Evolutionary conservation across 2,113 vertebrate genomes (phyloP).

Genomic region (Cyprinodon brontotheroides): DNA sequence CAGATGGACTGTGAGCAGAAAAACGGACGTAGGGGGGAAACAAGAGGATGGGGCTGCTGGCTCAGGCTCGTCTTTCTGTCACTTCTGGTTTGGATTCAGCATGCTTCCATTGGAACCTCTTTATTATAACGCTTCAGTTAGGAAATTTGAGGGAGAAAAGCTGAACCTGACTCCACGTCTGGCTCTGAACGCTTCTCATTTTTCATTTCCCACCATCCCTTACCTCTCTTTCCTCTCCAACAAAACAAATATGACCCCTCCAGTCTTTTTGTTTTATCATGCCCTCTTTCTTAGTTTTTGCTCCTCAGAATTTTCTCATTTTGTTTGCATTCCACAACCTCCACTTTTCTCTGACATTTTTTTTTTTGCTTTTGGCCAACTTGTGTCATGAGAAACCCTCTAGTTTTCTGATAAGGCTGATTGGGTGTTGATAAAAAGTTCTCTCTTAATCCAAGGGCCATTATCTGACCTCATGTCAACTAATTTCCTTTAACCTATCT

Average conservation of each 20-base stretch:
- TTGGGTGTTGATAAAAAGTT: slow-evolving; percentile 65
- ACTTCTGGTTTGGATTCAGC: slow-evolving; percentile 58
- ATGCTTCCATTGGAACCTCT: slow-evolving; percentile 37
- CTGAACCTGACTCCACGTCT: slow-evolving; percentile 48
- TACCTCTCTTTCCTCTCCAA: slow-evolving; percentile 15
- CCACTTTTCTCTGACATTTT: slow-evolving; percentile 17
- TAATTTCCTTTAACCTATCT: neutral
- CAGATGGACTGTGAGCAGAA: slow-evolving; percentile 23
- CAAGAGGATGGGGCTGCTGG: slow-evolving; percentile 36
- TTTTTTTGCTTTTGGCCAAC: slow-evolving; percentile 29
- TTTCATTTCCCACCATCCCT: slow-evolving; percentile 44
- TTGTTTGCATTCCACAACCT: slow-evolving; percentile 33
- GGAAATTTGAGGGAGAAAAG: slow-evolving; percentile 10
- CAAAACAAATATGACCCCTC: slow-evolving; percentile 23
- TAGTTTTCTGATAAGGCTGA: slow-evolving; percentile 66
- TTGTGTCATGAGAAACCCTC: slow-evolving; percentile 67
- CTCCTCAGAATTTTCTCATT: slow-evolving; percentile 19
- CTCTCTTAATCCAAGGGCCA: slow-evolving; percentile 39
- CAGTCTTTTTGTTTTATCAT: slow-evolving; percentile 1
- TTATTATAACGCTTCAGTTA: slow-evolving; percentile 43
- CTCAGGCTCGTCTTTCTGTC: slow-evolving; percentile 54
- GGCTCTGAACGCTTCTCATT: slow-evolving; percentile 27
- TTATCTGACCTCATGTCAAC: slow-evolving; percentile 36
- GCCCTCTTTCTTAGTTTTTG: slow-evolving; percentile 5
- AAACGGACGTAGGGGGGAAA: slow-evolving; percentile 16